Conservation (phyloP, 2,888 invertebrate species). For the Hipparchia sbordonii region DNA sequence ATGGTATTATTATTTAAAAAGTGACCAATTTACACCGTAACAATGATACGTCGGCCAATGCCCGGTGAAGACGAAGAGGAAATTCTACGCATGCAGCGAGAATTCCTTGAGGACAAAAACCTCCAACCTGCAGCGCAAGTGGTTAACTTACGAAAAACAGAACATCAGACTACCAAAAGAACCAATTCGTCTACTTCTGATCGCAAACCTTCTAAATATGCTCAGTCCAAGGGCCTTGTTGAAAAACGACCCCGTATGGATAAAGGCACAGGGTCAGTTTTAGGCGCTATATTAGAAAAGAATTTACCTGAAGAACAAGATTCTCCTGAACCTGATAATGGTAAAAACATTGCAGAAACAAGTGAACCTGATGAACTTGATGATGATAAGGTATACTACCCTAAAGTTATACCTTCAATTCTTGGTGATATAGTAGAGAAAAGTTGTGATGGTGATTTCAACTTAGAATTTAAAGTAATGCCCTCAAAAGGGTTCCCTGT, state of each 20-base stretch:
- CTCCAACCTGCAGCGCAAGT: conserved; percentile 85
- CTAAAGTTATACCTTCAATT: conserved; percentile 68
- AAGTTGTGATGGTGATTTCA: conserved; percentile 51
- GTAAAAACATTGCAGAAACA: conserved; percentile 45
- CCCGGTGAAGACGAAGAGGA: conserved; percentile 88
- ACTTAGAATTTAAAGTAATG: conserved; percentile 54
- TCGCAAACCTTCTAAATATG: conserved; percentile 72
- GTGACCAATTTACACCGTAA: background rate
- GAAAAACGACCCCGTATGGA: conserved; percentile 69
- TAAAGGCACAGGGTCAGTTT: conserved; percentile 42
- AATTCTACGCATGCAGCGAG: conserved; percentile 88
- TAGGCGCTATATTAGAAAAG: conserved; percentile 68
- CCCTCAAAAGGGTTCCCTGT: conserved; percentile 78
- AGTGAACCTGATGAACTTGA: conserved; percentile 43
- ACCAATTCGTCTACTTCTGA: conserved; percentile 41
- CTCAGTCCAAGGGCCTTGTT: conserved; percentile 64
- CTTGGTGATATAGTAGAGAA: conserved; percentile 84
- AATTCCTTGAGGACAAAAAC: conserved; percentile 83
- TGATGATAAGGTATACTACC: conserved; percentile 74
- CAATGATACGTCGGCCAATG: conserved; percentile 86
- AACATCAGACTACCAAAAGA: conserved; percentile 53
- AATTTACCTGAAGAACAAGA: conserved; percentile 46
- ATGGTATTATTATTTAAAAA: background rate
- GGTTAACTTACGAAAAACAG: conserved; percentile 66
- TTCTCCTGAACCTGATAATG: conserved; percentile 54